phyloP scores from a whole-genome alignment of 2,113 vertebrate species.

The Oreochromis tanganicae region DNA sequence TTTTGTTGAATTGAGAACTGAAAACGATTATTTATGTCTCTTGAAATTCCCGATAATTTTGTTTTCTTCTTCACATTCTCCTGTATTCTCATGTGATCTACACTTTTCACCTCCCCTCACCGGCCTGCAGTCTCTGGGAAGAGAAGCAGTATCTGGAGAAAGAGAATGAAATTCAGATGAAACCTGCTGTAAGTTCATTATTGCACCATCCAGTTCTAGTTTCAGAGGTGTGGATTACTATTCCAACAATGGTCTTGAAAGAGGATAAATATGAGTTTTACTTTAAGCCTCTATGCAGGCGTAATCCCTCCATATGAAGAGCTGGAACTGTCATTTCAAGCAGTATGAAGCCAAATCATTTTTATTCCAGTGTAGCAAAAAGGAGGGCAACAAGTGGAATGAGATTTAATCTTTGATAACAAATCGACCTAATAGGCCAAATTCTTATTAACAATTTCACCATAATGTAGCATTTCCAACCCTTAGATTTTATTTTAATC shows the following conservation, averaged over 20 bases:
- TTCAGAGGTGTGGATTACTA: conserved; percentile 23
- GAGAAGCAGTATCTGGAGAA: conserved; percentile 78
- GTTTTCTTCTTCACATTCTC: not conserved
- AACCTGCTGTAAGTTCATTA: conserved; percentile 77
- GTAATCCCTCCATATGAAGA: conserved; percentile 3
- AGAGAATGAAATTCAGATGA: conserved; percentile 75
- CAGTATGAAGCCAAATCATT: not conserved
- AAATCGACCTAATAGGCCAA: not conserved
- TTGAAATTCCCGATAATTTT: not conserved
- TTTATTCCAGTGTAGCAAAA: not conserved
- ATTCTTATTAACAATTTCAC: rapidly evolving
- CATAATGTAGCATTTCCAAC: not conserved
- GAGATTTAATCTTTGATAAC: not conserved
- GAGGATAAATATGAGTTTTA: conserved; percentile 24
- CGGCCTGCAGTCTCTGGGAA: conserved; percentile 70
- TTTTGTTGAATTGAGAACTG: conserved; percentile 10
- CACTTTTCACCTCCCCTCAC: not conserved
- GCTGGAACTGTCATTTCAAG: not conserved
- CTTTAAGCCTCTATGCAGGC: conserved; percentile 6
- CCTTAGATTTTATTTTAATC: not conserved
- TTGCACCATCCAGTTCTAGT: not conserved
- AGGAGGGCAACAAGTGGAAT: not conserved
- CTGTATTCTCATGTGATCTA: rapidly evolving
- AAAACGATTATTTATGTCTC: not conserved
- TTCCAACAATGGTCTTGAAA: not conserved